Evolutionary conservation across 2,888 invertebrate genomes (phyloP).

Genomic region (Serrognathus titanus): DNA sequence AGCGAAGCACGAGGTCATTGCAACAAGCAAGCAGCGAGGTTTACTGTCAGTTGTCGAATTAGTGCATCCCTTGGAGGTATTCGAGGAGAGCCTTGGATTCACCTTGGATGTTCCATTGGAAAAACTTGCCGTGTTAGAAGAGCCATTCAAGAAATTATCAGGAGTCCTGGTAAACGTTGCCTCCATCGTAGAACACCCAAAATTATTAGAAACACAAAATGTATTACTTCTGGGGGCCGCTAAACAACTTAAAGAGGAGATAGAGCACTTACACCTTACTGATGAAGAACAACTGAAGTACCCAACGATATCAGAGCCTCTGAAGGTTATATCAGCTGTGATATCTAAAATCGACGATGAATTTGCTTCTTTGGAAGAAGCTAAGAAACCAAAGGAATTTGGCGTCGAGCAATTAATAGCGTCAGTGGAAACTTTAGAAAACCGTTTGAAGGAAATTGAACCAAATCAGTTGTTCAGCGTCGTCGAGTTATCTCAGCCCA

Average conservation of each 20-base stretch:
- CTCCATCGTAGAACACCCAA: no score
- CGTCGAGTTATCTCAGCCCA: constrained; percentile 9
- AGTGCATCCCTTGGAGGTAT: not conserved
- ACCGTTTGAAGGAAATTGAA: no score
- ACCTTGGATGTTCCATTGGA: not conserved
- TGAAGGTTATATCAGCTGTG: constrained; percentile 19
- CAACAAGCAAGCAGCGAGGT: not conserved
- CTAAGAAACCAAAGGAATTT: no score
- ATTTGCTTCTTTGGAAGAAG: not conserved
- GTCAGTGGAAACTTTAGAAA: no score
- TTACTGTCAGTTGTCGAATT: not conserved
- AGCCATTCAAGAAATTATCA: constrained; percentile 9
- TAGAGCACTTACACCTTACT: not conserved
- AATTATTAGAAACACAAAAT: no score
- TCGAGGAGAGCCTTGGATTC: not conserved
- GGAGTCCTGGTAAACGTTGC: not conserved
- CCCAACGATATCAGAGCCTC: not conserved
- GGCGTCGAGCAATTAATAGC: no score
- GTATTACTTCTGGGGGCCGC: not conserved
- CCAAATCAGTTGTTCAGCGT: not conserved
- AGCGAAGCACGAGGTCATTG: no score
- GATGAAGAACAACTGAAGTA: not conserved
- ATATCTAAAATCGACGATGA: constrained; percentile 19
- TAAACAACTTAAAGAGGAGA: not conserved
- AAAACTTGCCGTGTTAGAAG: constrained; percentile 3